Base-by-base conservation (phyloP, 2,113 vertebrate genomes). In the Apistogramma diplotaenia region DNA sequence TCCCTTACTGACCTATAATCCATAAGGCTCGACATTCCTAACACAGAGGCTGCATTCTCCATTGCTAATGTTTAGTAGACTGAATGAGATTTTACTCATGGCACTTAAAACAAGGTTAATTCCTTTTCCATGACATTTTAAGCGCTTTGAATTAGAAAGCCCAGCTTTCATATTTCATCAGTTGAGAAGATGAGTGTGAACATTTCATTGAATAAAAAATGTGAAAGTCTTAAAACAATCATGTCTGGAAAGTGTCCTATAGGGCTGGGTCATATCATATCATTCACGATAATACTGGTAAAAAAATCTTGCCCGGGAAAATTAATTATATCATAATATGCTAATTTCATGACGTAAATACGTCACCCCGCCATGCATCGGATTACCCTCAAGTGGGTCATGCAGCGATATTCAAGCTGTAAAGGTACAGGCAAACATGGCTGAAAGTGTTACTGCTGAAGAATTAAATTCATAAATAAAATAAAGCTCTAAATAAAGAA, bases 61-160 rank as follows among this genome's bases (percentile, higher is more conserved):
- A 12, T 21, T 35, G 19, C 62, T 2, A 53, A 51, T 19, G 1
- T 62, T 27, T 33, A 72, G 75, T 61, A 54, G 60, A 13, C 49
- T 23, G 43, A 73, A 33, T 5, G 27, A 49, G 46, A 74, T 88
- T 85, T 78, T 21, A 60, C 54, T 13, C 2, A 18, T 51, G 21
- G 25, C 61, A n/a, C 27, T 33, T 67, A 31, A 29, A 88, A 81
- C 37, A 46, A 83, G 67, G 75, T 86, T 82, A 74, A 79, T 82
- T 65, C 67, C 54, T 6, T 23, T 18, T 58, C 8, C 3, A 2
- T 58, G 27, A 56, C 71, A 77, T 55, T 61, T 40, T 79, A 83
- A 81, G 27, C n/a, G 1, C 35, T 57, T 86, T 60, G 65, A 46
- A 83, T 65, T 1, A 70, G 29, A 74, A 53, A 82, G 19, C 46